Percentiles rank a stretch among this genome's conserved stretches.
These are phyloP conservation scores for Oopsacas minuta DNA, from an alignment of 37 sponge, comb jelly and placozoan species.

Conservation along the genomic window DNA sequence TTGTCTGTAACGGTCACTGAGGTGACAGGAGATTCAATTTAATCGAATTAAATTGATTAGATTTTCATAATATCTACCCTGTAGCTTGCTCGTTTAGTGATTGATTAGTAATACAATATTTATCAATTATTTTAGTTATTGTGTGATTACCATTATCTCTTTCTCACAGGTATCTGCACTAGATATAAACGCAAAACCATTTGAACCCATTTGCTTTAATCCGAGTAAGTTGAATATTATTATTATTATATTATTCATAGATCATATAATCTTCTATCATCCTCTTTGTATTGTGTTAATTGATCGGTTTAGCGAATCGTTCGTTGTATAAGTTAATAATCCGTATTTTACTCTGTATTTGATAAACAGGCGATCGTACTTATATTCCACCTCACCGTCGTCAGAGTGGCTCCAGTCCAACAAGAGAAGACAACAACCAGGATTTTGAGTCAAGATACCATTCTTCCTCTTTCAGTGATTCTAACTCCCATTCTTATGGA, in stretches of 20 bases:
- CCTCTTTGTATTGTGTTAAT: no score
- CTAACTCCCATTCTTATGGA: background rate
- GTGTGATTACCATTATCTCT: background rate
- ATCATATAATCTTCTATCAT: no score
- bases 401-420: background rate
- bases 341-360: background rate
- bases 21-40: no score
- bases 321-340: no score
- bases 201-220: background rate
- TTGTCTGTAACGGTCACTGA: no score
- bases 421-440: background rate
- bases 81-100: background rate
- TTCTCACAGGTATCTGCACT: conserved; percentile 80
- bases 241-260: background rate
- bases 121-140: no score
- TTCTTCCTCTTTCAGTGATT: background rate
- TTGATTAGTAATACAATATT: no score
- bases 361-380: background rate
- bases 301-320: no score
- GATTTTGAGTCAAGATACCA: background rate
- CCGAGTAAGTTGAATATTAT: background rate
- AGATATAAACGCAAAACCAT: conserved; percentile 54
- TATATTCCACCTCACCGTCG: conserved; percentile 14
- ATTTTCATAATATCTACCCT: no score
- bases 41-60: no score